phyloP scores from a whole-genome alignment of 2,113 vertebrate genomes.

The Albula goreensis region DNA sequence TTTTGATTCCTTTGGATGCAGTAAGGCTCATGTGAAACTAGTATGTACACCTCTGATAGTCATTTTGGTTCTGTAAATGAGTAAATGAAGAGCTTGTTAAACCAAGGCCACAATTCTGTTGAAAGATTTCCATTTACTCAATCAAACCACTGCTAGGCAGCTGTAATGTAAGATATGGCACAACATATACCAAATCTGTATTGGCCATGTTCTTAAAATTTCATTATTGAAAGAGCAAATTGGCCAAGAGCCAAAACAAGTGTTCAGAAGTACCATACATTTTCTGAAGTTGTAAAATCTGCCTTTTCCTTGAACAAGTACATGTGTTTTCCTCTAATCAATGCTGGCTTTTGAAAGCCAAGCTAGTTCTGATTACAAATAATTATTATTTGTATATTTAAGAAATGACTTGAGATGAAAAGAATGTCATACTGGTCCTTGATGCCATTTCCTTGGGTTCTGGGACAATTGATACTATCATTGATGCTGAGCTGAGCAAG shows the following conservation, averaged over 20 bases:
- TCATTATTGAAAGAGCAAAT: not conserved
- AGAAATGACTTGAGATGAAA: not conserved
- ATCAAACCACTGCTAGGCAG: not conserved
- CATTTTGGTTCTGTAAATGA: not conserved
- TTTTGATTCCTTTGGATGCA: constrained; percentile 1
- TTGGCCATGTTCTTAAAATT: not conserved
- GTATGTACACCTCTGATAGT: not conserved
- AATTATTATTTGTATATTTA: not conserved
- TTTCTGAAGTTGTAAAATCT: not conserved
- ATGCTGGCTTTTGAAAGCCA: not conserved
- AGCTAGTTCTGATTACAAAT: no score
- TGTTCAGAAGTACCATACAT: not conserved
- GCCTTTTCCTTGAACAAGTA: not conserved
- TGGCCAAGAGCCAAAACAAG: not conserved
- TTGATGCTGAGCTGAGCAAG: not conserved
- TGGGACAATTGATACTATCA: not conserved
- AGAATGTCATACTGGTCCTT: not conserved
- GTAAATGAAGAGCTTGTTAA: no score
- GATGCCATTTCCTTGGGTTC: not conserved
- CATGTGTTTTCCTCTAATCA: not conserved
- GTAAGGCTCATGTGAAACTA: not conserved
- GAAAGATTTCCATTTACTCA: not conserved
- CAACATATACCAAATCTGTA: not conserved
- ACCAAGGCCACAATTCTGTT: not conserved
- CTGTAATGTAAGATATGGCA: not conserved